These are phyloP conservation scores for Phymatocera aterrima DNA, from an alignment of 2,888 invertebrate genomes.

Conservation along the genomic window DNA sequence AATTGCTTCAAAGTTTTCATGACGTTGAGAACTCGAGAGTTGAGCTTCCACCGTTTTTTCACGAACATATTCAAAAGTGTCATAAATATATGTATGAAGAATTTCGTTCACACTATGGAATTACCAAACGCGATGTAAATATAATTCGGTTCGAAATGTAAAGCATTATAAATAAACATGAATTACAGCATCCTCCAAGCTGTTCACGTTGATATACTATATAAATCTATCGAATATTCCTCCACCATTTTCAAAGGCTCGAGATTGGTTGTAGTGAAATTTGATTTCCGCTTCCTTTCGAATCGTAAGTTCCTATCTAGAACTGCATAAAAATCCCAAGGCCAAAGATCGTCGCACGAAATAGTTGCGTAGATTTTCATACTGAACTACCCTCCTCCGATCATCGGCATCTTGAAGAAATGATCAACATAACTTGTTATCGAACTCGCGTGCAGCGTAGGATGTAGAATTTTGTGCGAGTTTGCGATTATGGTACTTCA, in stretches of 20 bases:
- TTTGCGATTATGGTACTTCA: background rate
- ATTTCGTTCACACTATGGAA: background rate
- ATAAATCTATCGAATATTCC: background rate
- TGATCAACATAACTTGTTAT: slow-evolving; percentile 8
- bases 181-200: slow-evolving; percentile 8
- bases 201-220: background rate
- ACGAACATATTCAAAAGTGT: slow-evolving; percentile 9
- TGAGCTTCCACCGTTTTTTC: slow-evolving; percentile 32
- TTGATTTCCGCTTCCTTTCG: background rate
- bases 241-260: background rate
- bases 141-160: slow-evolving; percentile 23
- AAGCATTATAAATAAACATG: slow-evolving; percentile 24
- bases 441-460: background rate
- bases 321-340: background rate
- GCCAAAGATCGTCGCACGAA: background rate
- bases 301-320: background rate
- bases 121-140: slow-evolving; percentile 20
- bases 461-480: background rate
- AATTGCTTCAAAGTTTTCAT: background rate
- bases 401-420: background rate
- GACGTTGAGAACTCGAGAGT: slow-evolving; percentile 7
- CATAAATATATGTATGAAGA: background rate
- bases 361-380: background rate
- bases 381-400: background rate
- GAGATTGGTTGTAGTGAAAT: background rate